Evolutionary conservation across 2,888 invertebrate species (phyloP).

Genomic region (Papilio demoleus): DNA sequence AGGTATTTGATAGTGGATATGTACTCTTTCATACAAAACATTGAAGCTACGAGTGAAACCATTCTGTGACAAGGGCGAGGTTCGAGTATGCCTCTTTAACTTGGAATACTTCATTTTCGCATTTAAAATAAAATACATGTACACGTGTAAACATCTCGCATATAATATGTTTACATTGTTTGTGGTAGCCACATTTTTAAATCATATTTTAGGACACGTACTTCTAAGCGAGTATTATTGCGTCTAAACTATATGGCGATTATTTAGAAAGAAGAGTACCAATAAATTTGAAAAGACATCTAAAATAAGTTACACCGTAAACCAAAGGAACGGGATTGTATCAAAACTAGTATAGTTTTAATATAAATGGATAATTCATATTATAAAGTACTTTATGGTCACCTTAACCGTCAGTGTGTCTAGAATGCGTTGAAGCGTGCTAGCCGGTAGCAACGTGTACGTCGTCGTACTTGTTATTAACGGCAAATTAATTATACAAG

Average conservation of each 20-base stretch:
- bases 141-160: slow-evolving; percentile 31
- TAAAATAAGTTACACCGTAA: too few species aligned
- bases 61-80: not conserved
- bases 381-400: too few species aligned
- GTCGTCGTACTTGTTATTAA: slow-evolving; percentile 56
- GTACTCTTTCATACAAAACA: not conserved
- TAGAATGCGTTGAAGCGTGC: slow-evolving; percentile 33
- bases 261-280: too few species aligned
- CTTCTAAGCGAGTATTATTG: too few species aligned
- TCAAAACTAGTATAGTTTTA: too few species aligned
- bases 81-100: not conserved
- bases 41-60: not conserved
- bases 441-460: slow-evolving; percentile 12
- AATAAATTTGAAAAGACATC: too few species aligned
- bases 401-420: slow-evolving; percentile 17
- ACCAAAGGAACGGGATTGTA: too few species aligned
- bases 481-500: slow-evolving; percentile 69
- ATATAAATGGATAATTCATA: too few species aligned
- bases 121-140: slow-evolving; percentile 12
- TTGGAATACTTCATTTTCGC: not conserved
- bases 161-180: slow-evolving; percentile 6
- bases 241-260: too few species aligned
- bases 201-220: not conserved
- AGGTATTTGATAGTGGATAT: too few species aligned
- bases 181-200: slow-evolving; percentile 5